These are phyloP conservation scores for Nephrotoma appendiculata DNA, from an alignment of 2,888 invertebrate species.

Conservation along the genomic window DNA sequence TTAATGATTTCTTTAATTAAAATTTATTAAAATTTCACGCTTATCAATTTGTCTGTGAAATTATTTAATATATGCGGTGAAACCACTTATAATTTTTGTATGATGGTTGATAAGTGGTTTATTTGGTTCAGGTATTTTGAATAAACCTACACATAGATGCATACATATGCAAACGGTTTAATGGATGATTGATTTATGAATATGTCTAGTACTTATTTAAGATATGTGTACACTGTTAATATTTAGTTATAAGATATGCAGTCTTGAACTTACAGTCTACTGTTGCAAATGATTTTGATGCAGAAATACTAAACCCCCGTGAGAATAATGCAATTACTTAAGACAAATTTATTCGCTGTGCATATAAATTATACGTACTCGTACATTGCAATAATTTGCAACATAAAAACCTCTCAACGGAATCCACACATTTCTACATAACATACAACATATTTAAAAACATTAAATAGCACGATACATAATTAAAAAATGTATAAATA, in stretches of 20 bases:
- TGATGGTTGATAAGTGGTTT: not conserved
- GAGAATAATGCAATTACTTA: too few relatives aligned
- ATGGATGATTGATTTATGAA: not conserved
- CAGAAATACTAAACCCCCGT: too few relatives aligned
- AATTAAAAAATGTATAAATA: not conserved
- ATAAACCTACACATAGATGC: too few relatives aligned
- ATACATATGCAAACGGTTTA: not conserved
- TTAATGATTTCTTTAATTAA: not conserved
- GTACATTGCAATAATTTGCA: too few relatives aligned
- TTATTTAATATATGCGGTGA: not conserved
- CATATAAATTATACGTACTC: too few relatives aligned
- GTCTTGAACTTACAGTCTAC: too few relatives aligned
- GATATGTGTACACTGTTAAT: too few relatives aligned
- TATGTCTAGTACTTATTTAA: not conserved
- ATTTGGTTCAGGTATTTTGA: not conserved
- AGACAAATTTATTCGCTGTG: too few relatives aligned
- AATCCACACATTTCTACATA: not conserved
- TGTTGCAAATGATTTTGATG: too few relatives aligned
- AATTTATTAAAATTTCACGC: not conserved
- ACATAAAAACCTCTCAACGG: not conserved
- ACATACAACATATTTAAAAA: not conserved
- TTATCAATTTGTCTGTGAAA: not conserved
- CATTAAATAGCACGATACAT: not conserved
- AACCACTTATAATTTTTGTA: not conserved
- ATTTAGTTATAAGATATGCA: too few relatives aligned